Percentiles rank a stretch among this genome's conserved stretches.
Conservation (phyloP, 2,113 vertebrate genomes). For the Beaufortia kweichowensis region DNA sequence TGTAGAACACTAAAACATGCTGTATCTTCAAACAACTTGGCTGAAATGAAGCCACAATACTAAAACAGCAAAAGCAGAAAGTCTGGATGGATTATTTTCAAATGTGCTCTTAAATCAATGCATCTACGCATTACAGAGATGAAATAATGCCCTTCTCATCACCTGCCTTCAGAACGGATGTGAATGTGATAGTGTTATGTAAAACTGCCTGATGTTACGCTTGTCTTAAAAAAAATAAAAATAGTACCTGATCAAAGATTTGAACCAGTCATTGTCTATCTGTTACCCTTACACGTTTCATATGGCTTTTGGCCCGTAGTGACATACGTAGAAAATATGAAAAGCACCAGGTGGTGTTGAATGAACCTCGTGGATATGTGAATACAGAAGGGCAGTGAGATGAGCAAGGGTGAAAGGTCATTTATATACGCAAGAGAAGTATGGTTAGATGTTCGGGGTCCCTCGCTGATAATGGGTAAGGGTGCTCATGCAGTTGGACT, state of each 20-base stretch:
- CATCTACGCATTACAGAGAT: conserved; percentile 8
- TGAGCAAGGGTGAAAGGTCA: conserved; percentile 52
- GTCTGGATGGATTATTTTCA: conserved; percentile 41
- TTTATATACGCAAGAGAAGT: conserved; percentile 54
- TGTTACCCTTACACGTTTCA: conserved; percentile 45
- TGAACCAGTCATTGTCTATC: conserved; percentile 39
- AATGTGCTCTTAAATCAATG: conserved; percentile 35
- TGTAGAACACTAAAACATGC: conserved; percentile 56
- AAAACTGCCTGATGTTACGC: conserved; percentile 6
- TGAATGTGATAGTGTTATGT: conserved; percentile 2
- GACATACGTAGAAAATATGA: conserved; percentile 46
- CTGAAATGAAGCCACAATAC: conserved; percentile 54
- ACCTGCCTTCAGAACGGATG: conserved; percentile 34
- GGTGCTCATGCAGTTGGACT: conserved; percentile 76
- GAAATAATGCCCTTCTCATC: conserved; percentile 22
- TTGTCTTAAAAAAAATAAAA: conserved; percentile 43
- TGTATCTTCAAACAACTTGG: conserved; percentile 39
- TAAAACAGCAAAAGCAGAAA: conserved; percentile 50
- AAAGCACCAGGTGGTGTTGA: conserved; percentile 53
- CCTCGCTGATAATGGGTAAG: conserved; percentile 63
- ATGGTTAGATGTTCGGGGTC: conserved; percentile 68
- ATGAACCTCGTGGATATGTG: conserved; percentile 49
- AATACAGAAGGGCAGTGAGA: conserved; percentile 46
- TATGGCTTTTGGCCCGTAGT: conserved; percentile 57
- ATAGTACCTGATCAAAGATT: conserved; percentile 50